Evolutionary conservation across 1,140 invertebrate species (phyloP).

Genomic region (Melanaphis sacchari): DNA sequence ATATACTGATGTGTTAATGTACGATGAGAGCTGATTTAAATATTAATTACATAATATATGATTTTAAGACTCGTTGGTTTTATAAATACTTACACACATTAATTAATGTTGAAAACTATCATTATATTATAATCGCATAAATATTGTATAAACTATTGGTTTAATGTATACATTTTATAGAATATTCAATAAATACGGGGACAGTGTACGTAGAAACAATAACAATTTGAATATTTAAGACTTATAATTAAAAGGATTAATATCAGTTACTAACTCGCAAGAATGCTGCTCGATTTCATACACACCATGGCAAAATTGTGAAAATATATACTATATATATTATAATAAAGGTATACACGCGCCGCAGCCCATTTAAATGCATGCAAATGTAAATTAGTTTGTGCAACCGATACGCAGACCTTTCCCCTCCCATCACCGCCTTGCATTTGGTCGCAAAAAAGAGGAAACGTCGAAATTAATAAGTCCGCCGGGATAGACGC

Average conservation of each 20-base stretch:
- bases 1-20: too few species aligned
- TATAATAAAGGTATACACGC: background rate
- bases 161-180: too few species aligned
- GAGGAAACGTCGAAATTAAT: constrained; percentile 24
- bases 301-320: background rate
- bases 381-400: constrained; percentile 25
- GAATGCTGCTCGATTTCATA: background rate
- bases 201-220: background rate
- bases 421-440: background rate
- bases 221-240: constrained; percentile 23
- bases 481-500: background rate
- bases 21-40: too few species aligned
- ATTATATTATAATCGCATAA: too few species aligned
- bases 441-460: background rate
- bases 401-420: background rate
- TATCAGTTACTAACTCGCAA: background rate
- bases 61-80: too few species aligned
- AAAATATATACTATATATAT: background rate
- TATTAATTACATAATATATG: too few species aligned
- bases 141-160: too few species aligned
- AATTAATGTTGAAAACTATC: too few species aligned
- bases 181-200: background rate
- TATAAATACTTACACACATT: too few species aligned
- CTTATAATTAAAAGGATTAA: constrained; percentile 13
- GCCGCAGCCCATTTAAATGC: background rate